Percentiles rank a stretch among this genome's conserved stretches.
Conservation (phyloP, 2,888 invertebrate genomes). For the Drosophila siamana region DNA sequence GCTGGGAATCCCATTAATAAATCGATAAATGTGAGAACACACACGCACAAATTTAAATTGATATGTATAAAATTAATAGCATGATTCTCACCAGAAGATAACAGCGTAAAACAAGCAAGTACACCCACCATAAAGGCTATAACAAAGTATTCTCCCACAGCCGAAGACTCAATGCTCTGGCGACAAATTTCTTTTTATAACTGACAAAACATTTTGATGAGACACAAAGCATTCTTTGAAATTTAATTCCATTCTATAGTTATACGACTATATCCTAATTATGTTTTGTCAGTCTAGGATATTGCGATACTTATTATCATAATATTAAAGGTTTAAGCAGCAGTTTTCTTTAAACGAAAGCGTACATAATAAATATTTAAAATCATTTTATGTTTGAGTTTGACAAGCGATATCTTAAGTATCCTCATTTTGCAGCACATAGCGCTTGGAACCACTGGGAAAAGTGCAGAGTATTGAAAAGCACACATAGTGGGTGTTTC, state of each 20-base stretch:
- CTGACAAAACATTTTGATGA: too few species aligned
- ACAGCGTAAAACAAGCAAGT: background rate
- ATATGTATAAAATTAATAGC: slow-evolving; percentile 46
- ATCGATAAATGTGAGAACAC: slow-evolving; percentile 9
- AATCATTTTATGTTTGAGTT: too few species aligned
- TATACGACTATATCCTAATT: too few species aligned
- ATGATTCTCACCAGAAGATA: slow-evolving; percentile 10
- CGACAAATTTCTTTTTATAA: background rate
- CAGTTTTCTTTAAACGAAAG: too few species aligned
- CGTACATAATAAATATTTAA: too few species aligned
- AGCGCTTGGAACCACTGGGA: background rate
- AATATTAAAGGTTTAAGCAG: too few species aligned
- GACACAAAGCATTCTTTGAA: too few species aligned
- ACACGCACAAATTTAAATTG: slow-evolving; percentile 44
- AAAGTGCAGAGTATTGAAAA: background rate
- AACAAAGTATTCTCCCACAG: background rate
- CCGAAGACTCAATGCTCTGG: background rate
- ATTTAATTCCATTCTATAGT: too few species aligned
- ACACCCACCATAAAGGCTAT: background rate
- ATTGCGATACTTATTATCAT: too few species aligned
- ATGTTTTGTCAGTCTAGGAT: too few species aligned
- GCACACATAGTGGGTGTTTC: background rate
- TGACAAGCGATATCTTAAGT: too few species aligned
- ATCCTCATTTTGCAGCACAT: too few species aligned
- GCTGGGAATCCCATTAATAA: slow-evolving; percentile 21